These are phyloP conservation scores for Idaea straminata DNA, from an alignment of 2,888 invertebrate species.

Conservation along the genomic window DNA sequence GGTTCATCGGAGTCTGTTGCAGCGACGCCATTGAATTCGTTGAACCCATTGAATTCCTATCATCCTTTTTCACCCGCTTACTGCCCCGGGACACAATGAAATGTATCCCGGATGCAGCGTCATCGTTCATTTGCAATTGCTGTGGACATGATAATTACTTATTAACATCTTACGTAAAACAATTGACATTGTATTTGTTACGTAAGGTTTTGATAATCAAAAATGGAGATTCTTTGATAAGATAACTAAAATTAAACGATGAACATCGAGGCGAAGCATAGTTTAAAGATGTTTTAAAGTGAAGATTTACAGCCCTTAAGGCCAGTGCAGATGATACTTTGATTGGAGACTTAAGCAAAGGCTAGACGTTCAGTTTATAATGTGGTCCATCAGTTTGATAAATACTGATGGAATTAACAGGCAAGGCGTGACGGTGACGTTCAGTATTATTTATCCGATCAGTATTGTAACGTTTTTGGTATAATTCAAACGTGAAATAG, in stretches of 20 bases:
- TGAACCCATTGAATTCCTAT: constrained; percentile 71
- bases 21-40: constrained; percentile 78
- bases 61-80: constrained; percentile 65
- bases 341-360: not conserved
- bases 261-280: not conserved
- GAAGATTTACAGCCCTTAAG: not conserved
- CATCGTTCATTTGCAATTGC: constrained; percentile 83
- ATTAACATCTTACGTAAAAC: not conserved
- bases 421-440: too few species aligned
- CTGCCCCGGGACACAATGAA: constrained; percentile 83
- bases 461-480: too few species aligned
- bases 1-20: constrained; percentile 84
- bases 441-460: too few species aligned
- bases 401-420: too few species aligned
- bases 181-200: not conserved
- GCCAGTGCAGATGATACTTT: not conserved
- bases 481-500: too few species aligned
- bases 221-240: not conserved
- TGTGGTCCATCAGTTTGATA: too few species aligned
- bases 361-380: too few species aligned
- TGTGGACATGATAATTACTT: constrained; percentile 28
- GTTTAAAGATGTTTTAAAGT: not conserved
- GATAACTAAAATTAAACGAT: not conserved
- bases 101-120: constrained; percentile 86
- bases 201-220: not conserved